Percentiles rank a stretch among this genome's conserved stretches.
Conservation (phyloP, 2,113 vertebrate genomes). For the Corythaixoides concolor region DNA sequence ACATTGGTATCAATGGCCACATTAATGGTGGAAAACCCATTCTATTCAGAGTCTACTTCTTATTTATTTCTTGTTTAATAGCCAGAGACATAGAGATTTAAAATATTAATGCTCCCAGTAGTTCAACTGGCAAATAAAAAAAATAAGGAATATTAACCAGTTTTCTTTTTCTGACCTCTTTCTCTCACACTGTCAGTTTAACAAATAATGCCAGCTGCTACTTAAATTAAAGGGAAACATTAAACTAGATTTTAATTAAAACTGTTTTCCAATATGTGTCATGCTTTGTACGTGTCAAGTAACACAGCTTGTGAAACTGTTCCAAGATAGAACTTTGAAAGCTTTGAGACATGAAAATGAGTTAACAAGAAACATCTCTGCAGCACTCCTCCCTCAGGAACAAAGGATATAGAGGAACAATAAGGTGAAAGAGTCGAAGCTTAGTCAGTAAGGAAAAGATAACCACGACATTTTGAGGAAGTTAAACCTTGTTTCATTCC, state of each 20-base stretch:
- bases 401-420: neutral
- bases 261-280: neutral
- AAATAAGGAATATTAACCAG: neutral
- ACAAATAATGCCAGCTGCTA: slow-evolving; percentile 9
- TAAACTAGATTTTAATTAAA: slow-evolving; percentile 44
- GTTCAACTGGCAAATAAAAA: neutral
- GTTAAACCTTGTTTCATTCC: neutral
- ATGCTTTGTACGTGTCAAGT: neutral
- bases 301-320: neutral
- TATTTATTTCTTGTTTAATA: neutral
- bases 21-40: neutral
- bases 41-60: neutral
- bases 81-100: neutral
- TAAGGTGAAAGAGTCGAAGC: neutral
- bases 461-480: neutral
- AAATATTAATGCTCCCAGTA: neutral
- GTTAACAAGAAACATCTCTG: neutral
- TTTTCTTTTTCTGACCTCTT: neutral
- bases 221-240: slow-evolving; percentile 7
- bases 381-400: neutral
- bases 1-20: neutral
- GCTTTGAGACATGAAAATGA: neutral
- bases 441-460: neutral
- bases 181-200: neutral
- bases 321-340: neutral